Conservation (phyloP, 2,797 vertebrate species). For the Mastacembelus armatus region DNA sequence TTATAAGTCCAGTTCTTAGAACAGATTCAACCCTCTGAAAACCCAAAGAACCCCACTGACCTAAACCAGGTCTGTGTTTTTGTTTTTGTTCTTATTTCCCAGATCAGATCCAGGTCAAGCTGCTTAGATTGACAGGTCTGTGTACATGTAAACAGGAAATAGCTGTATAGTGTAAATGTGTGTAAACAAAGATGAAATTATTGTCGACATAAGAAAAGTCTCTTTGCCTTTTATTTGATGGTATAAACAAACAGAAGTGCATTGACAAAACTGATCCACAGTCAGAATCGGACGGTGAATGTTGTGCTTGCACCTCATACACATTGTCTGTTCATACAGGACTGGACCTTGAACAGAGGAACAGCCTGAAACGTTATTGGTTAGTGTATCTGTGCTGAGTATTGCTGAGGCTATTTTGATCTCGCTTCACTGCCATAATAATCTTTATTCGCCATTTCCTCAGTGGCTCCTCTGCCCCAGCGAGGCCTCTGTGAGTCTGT, state of each 20-base stretch:
- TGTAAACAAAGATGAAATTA: no score
- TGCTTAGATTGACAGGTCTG: background rate
- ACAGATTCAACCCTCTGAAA: no score
- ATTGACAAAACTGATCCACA: no score
- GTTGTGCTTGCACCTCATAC: no score
- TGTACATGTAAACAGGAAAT: background rate
- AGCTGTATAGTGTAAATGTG: no score
- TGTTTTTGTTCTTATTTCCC: background rate
- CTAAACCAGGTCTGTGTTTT: background rate
- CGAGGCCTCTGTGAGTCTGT: constrained; percentile 6
- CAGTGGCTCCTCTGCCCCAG: background rate
- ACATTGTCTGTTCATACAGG: no score
- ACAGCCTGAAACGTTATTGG: background rate
- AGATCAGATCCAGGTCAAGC: background rate
- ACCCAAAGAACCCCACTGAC: background rate
- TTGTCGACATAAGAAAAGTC: no score
- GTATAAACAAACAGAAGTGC: no score
- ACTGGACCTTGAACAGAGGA: no score
- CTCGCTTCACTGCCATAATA: background rate
- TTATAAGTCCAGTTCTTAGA: no score
- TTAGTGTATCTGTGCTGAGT: background rate
- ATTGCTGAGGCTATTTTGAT: constrained; percentile 36
- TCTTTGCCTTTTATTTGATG: no score
- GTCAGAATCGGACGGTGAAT: no score
- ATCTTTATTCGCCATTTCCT: constrained; percentile 13